A percentile compares a stretch with the other conserved stretches of the same genome.
Conservation (phyloP, 2,797 vertebrate species). For the Enteromius radiatus region DNA sequence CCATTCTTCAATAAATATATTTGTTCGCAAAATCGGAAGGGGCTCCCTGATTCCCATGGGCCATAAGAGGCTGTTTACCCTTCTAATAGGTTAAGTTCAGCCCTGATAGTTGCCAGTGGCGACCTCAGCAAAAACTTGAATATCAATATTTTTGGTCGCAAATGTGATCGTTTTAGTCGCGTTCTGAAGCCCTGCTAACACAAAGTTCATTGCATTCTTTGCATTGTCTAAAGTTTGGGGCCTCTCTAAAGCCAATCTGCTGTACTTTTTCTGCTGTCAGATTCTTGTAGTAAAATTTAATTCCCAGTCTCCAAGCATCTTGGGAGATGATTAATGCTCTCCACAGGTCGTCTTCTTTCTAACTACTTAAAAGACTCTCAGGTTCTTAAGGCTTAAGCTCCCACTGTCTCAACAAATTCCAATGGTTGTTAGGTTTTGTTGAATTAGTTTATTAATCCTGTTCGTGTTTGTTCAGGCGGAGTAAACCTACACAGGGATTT, state of each 20-base stretch:
- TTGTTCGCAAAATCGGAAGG: no score
- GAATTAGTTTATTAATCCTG: conserved; percentile 7
- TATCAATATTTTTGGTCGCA: no score
- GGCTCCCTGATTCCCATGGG: no score
- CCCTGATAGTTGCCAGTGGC: no score
- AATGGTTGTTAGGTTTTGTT: conserved; percentile 13
- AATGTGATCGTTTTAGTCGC: no score
- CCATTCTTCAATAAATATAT: no score
- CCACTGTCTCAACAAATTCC: not conserved
- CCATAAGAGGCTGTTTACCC: no score
- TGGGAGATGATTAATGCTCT: conserved; percentile 33
- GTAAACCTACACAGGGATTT: not conserved
- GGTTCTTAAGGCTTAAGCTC: not conserved
- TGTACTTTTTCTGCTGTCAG: conserved; percentile 6
- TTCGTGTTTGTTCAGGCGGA: not conserved
- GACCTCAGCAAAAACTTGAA: no score
- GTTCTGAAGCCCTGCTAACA: not conserved
- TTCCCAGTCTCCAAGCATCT: conserved; percentile 17
- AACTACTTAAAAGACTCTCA: not conserved
- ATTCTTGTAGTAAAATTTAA: conserved; percentile 27
- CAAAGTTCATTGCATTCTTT: conserved; percentile 29
- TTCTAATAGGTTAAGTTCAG: no score
- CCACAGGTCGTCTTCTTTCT: conserved; percentile 1
- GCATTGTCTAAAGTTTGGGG: not conserved
- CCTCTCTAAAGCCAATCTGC: not conserved